Percentiles rank a stretch among this genome's conserved stretches.
phyloP scores from a whole-genome alignment of 2,113 vertebrate genomes.

The Sylvicapra grimmia region DNA sequence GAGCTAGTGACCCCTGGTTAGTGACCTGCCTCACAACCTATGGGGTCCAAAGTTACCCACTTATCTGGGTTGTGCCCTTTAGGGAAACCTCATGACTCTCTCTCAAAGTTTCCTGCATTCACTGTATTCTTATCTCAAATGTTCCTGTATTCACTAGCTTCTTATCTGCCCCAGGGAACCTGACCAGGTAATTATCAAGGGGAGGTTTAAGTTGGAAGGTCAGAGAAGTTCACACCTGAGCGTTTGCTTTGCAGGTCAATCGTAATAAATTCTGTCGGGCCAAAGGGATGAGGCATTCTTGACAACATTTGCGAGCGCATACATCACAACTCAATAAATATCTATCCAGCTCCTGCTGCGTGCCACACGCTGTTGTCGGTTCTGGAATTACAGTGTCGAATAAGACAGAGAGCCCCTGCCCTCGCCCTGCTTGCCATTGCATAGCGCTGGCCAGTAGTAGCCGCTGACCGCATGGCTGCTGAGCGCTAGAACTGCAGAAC shows the following conservation, averaged over 20 bases:
- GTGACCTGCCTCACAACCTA: rapidly evolving
- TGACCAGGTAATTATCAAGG: not conserved
- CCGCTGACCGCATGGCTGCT: rapidly evolving
- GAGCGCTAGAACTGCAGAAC: not conserved
- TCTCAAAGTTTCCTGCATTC: not conserved
- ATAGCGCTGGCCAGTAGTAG: rapidly evolving
- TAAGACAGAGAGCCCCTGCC: not conserved
- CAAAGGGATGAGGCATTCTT: not conserved
- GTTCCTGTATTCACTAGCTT: not conserved
- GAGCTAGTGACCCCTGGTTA: not conserved
- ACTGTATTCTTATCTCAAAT: not conserved
- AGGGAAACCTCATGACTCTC: not conserved
- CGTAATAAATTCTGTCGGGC: not conserved
- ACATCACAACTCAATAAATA: not conserved
- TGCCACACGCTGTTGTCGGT: rapidly evolving
- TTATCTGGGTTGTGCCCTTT: not conserved
- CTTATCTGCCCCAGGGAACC: not conserved
- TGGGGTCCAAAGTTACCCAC: not conserved
- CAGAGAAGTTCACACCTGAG: not conserved
- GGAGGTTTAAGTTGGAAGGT: not conserved
- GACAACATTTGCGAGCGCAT: not conserved
- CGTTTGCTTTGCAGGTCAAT: not conserved
- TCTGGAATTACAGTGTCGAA: not conserved
- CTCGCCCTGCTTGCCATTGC: not conserved
- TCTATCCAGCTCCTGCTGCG: not conserved